Conservation (phyloP, 2,888 invertebrate species). For the Drosophila parthenogenetica region DNA sequence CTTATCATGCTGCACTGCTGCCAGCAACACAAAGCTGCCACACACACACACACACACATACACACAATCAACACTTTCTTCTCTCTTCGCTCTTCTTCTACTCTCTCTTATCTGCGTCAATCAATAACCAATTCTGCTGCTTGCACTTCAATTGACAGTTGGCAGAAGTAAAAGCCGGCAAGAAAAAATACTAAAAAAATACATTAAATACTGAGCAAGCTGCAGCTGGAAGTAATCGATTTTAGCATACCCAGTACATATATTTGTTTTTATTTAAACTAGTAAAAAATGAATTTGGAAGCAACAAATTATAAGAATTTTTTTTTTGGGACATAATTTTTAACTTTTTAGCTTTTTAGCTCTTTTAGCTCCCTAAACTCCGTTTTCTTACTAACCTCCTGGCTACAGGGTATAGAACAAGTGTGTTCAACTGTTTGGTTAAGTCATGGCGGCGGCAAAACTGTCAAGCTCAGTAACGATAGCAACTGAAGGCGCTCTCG, state of each 20-base stretch:
- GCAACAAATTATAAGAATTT: too few species aligned
- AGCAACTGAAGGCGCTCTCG: background rate
- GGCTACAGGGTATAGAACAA: background rate
- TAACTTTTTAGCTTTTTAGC: too few species aligned
- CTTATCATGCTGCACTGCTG: slow-evolving; percentile 73
- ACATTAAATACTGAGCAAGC: background rate
- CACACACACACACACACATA: background rate
- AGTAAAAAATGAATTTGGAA: too few species aligned
- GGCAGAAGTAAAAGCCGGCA: slow-evolving; percentile 37
- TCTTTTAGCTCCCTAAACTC: too few species aligned
- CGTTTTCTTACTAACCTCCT: background rate
- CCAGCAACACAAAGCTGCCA: slow-evolving; percentile 23
- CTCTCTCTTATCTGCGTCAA: slow-evolving; percentile 5
- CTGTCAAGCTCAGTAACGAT: slow-evolving; percentile 61
- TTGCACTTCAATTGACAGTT: slow-evolving; percentile 59
- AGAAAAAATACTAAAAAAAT: slow-evolving; percentile 8
- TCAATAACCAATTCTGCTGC: slow-evolving; percentile 41
- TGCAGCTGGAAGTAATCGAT: too few species aligned
- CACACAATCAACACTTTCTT: background rate
- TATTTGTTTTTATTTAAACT: too few species aligned
- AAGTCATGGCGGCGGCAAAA: slow-evolving; percentile 68
- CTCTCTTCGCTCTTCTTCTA: background rate
- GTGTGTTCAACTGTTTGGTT: slow-evolving; percentile 47
- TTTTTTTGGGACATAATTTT: too few species aligned
- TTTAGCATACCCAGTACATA: too few species aligned